Evolutionary conservation across 1,140 invertebrate species (phyloP), one percentile per base, ranked within the genome.

Genomic region (Myzus persicae): DNA sequence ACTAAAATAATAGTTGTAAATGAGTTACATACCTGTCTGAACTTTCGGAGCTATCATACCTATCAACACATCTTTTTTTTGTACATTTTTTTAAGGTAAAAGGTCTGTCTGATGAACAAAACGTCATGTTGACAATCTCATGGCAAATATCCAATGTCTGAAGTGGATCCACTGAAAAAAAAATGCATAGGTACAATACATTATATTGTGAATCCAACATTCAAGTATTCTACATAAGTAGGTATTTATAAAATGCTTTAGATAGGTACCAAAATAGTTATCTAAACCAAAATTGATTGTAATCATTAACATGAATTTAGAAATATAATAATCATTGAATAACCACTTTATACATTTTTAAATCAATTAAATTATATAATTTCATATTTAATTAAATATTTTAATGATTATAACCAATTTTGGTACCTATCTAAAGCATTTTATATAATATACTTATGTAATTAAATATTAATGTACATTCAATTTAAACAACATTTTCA

Each of bases 31-130:
- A 93, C 93, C 93, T 93, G 42, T 93, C 93, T 40, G 93, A 93
- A 46, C 91, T 93, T 90, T 93, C 93, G 6, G 93, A 93, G 42
- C 93, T 93, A 40, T 93, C 93, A 81, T 93, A 93, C 40, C 54
- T 59, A 46, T 89, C 85, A 42, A 93, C 42, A 48, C 48, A 88
- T 76, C 31, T 59, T 76, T 93, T 93, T 51, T 88, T 88, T 22
- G 40, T 14, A 51, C 85, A 93, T 48, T 93, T 92, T 84, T 93
- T 93, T 31, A 93, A 85, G 36, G 81, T 93, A 51, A 85, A 85
- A 38, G 46, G 22, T 40, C 44, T 93, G 5, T 93, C 91, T 48
- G 90, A 44, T 44, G 91, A 48, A 82, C 91, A 93, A 93, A 93
- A 93, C 8, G 91, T 85, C 91, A 93, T 93, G 46, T 93, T 93